These are phyloP conservation scores for Pleuronectes platessa DNA, from an alignment of 2,113 vertebrate genomes.

Conservation along the genomic window DNA sequence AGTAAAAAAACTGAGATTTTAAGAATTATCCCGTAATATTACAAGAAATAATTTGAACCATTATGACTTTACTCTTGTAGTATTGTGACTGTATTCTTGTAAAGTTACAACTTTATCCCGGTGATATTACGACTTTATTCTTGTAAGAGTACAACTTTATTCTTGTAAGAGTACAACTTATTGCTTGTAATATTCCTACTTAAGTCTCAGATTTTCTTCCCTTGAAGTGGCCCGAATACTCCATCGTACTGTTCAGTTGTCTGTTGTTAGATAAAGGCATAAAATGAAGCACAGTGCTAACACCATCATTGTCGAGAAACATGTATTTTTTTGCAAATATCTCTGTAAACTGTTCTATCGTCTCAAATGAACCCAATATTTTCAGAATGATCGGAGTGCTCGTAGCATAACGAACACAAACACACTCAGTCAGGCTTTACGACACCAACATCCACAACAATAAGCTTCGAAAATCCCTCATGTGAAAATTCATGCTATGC, in stretches of 20 bases:
- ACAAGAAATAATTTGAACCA: no score
- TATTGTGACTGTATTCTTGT: no score
- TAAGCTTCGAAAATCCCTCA: constrained; percentile 54
- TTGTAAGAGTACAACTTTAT: no score
- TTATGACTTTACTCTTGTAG: not conserved
- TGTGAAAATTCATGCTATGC: constrained; percentile 75
- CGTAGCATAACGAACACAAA: constrained; percentile 12
- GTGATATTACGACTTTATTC: no score
- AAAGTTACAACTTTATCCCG: no score
- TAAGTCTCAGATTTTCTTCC: no score
- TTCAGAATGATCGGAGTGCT: not conserved
- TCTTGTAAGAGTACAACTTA: no score
- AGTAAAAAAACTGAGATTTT: no score
- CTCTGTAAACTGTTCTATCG: constrained; percentile 15
- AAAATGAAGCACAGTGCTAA: constrained; percentile 70
- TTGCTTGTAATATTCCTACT: not conserved
- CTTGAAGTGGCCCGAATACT: no score
- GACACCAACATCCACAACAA: constrained; percentile 37
- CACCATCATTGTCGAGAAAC: constrained; percentile 23
- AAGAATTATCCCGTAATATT: no score
- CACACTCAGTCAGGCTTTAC: constrained; percentile 43
- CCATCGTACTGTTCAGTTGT: constrained; percentile 15
- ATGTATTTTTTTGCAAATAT: constrained; percentile 3
- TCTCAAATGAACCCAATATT: constrained; percentile 10
- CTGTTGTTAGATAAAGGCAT: constrained; percentile 33